A percentile compares a stretch with the other conserved stretches of the same genome.
Conservation (phyloP, 2,888 invertebrate genomes). For the Metallyticus violacea region DNA sequence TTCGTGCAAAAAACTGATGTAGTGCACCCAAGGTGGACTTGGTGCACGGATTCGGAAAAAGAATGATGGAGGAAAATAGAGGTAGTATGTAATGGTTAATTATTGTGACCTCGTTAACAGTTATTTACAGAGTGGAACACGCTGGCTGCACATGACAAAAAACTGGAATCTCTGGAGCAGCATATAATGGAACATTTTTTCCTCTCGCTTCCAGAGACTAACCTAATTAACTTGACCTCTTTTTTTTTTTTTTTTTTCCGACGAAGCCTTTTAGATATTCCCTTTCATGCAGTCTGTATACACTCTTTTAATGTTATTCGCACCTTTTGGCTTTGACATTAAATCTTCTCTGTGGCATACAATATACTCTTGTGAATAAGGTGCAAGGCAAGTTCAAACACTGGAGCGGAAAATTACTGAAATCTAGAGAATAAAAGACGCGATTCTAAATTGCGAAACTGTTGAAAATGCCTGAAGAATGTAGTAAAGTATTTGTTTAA, state of each 20-base stretch:
- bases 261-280: not conserved
- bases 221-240: not conserved
- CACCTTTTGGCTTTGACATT: not conserved
- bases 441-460: too few species aligned
- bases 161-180: not conserved
- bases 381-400: not conserved
- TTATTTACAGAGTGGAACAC: not conserved
- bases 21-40: not conserved
- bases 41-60: not conserved
- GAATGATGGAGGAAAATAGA: not conserved
- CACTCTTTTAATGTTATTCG: not conserved
- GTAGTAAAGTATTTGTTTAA: too few species aligned
- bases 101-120: constrained; percentile 1
- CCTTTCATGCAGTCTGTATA: not conserved
- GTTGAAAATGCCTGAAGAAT: too few species aligned
- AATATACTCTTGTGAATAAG: not conserved
- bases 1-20: not conserved
- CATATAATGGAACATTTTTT: not conserved
- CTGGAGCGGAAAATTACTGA: not conserved
- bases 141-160: not conserved
- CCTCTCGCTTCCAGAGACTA: not conserved
- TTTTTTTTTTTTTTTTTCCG: not conserved
- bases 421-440: too few species aligned
- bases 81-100: not conserved
- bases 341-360: not conserved